phyloP scores from a whole-genome alignment of 2,888 invertebrate species.

The Orthosia gracilis region DNA sequence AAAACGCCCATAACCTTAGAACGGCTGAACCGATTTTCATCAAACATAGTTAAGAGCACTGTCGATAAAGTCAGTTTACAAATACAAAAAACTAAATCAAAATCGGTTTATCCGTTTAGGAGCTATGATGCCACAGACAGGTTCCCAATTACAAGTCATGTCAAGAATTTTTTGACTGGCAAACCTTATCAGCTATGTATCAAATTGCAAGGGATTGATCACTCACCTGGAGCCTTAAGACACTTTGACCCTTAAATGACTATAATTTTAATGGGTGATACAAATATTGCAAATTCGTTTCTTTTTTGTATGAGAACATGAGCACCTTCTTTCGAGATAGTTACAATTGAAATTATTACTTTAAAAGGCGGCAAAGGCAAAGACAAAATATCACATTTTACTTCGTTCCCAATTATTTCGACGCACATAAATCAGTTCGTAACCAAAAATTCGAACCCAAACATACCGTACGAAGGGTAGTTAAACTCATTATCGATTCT shows the following conservation, averaged over 20 bases:
- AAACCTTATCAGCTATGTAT: no score
- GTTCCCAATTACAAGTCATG: no score
- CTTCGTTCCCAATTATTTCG: background rate
- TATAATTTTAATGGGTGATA: background rate
- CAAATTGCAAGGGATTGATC: background rate
- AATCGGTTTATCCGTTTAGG: no score
- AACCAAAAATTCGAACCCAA: background rate
- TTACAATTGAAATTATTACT: background rate
- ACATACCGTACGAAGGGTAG: slow-evolving; percentile 19
- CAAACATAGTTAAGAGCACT: no score
- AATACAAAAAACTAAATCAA: no score
- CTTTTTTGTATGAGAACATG: no score
- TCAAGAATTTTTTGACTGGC: no score
- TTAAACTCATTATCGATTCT: slow-evolving; percentile 45
- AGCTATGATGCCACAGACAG: no score
- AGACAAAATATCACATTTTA: slow-evolving; percentile 6
- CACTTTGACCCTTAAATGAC: background rate
- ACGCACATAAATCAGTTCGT: slow-evolving; percentile 12
- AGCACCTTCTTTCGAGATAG: background rate
- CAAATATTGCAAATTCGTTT: background rate
- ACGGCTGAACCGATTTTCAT: no score
- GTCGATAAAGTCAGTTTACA: no score
- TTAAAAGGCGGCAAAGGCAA: background rate
- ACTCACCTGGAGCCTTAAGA: no score
- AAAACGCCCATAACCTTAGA: no score